phyloP scores from a whole-genome alignment of 2,113 vertebrate genomes.

The Microcebus lehilahytsara region DNA sequence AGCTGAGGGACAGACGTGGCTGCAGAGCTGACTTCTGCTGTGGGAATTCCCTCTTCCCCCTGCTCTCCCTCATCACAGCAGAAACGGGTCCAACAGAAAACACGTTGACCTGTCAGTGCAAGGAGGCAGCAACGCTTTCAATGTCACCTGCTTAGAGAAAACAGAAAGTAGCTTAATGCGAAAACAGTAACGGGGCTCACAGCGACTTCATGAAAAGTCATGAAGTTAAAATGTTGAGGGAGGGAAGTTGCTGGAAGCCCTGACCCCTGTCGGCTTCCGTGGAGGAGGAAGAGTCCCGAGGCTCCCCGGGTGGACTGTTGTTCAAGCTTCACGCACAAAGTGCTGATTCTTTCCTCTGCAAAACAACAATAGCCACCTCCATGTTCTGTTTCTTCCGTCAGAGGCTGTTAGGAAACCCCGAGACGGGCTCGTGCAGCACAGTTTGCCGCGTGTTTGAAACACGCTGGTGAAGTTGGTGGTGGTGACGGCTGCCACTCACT shows the following conservation, averaged over 20 bases:
- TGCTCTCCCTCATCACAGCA: neutral
- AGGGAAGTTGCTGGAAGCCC: neutral
- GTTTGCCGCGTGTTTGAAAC: no score
- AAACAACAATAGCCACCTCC: neutral
- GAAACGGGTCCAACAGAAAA: neutral
- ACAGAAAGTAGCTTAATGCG: neutral
- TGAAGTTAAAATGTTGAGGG: neutral
- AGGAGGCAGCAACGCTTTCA: fast-evolving
- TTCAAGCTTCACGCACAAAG: neutral
- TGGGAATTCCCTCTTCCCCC: neutral
- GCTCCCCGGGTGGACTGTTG: neutral
- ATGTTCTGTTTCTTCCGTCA: neutral
- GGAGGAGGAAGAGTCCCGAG: no score
- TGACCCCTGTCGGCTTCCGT: neutral
- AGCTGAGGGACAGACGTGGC: neutral
- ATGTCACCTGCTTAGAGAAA: neutral
- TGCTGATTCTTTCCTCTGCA: neutral
- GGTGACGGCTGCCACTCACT: no score
- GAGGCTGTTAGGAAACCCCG: neutral
- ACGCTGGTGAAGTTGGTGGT: neutral
- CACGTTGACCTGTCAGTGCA: fast-evolving
- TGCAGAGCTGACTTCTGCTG: neutral
- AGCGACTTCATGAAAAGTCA: neutral
- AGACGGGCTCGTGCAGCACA: neutral
- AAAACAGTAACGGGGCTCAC: neutral